Evolutionary conservation across 2,113 vertebrate species (phyloP).

Genomic region (Patagioenas fasciata): DNA sequence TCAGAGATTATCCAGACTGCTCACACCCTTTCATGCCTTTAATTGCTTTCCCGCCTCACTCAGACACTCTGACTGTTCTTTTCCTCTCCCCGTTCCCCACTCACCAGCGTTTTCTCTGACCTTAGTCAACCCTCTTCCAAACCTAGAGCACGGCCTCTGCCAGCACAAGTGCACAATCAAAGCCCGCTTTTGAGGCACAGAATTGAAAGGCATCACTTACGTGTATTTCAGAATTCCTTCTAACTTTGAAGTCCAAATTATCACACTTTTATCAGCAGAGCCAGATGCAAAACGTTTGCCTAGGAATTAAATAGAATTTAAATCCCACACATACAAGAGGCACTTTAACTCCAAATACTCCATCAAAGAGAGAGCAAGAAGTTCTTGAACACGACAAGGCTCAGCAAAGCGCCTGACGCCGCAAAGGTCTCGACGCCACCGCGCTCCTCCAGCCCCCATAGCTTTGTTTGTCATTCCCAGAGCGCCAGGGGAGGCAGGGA

Average conservation of each 20-base stretch:
- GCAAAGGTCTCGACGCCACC: not conserved
- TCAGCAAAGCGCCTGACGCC: not conserved
- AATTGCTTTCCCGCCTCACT: not conserved
- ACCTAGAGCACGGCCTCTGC: not conserved
- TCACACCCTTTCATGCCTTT: not conserved
- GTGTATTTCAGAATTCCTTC: constrained; percentile 99
- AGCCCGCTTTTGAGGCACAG: not conserved
- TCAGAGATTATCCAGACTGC: not conserved
- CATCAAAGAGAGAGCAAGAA: constrained; percentile 21
- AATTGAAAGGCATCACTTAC: constrained; percentile 75
- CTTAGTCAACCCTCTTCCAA: not conserved
- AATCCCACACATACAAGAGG: not conserved
- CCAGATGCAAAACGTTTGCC: constrained; percentile 97
- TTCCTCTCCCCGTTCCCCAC: not conserved
- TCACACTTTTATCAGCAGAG: constrained; percentile 97
- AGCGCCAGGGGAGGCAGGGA: accelerated
- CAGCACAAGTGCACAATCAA: not conserved
- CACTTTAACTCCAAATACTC: constrained; percentile 7
- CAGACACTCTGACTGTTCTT: not conserved
- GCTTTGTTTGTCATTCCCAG: not conserved
- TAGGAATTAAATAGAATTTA: constrained; percentile 66
- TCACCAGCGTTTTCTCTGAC: not conserved
- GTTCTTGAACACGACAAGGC: not conserved
- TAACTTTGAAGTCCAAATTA: constrained; percentile 98
- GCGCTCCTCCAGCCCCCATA: accelerated